Evolutionary conservation across 2,797 vertebrate genomes (phyloP).

Genomic region (Picus viridis): DNA sequence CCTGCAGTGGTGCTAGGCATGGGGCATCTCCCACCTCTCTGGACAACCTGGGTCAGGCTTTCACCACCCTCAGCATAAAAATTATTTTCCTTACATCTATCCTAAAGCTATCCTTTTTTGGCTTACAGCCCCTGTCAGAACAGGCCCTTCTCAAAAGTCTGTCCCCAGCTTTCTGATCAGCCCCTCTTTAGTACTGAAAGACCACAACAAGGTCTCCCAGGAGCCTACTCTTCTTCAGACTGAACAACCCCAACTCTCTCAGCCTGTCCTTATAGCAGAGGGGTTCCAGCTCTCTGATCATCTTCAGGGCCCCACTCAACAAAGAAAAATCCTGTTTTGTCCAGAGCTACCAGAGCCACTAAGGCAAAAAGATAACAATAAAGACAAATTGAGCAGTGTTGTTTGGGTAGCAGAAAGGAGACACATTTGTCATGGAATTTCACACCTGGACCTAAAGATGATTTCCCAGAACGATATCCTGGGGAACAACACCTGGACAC

Average conservation of each 20-base stretch:
- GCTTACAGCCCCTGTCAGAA: not conserved
- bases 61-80: not conserved
- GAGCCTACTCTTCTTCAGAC: not conserved
- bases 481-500: too few species aligned
- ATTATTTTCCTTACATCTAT: too few species aligned
- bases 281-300: not conserved
- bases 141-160: not conserved
- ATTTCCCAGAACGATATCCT: too few species aligned
- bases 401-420: not conserved
- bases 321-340: not conserved
- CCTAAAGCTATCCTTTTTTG: not conserved
- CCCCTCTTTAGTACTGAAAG: not conserved
- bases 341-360: too few species aligned
- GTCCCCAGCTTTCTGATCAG: not conserved
- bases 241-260: not conserved
- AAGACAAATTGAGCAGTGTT: fast-evolving
- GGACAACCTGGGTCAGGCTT: not conserved
- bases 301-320: not conserved
- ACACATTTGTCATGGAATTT: too few species aligned
- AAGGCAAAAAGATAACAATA: too few species aligned
- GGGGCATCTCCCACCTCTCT: not conserved
- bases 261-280: not conserved
- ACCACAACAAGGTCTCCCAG: not conserved
- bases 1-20: not conserved
- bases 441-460: too few species aligned